A percentile compares a stretch with the other conserved stretches of the same genome.
Evolutionary conservation across 2,888 invertebrate species (phyloP).

Genomic region (Chymomyza procnemis): DNA sequence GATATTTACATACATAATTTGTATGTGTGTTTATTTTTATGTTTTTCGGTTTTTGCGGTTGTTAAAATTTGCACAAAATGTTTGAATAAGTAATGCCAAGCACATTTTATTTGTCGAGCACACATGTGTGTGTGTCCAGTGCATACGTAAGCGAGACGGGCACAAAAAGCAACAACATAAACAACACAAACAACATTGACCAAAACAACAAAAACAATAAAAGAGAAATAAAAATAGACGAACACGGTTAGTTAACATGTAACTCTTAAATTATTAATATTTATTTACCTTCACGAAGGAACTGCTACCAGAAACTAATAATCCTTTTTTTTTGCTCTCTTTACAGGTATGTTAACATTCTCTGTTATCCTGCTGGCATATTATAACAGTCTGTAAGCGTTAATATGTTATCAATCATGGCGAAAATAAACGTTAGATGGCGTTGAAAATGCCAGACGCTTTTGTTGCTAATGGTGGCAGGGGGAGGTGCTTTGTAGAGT

Average conservation of each 20-base stretch:
- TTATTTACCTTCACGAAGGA: background rate
- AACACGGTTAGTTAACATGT: background rate
- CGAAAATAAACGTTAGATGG: background rate
- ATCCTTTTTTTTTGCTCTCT: background rate
- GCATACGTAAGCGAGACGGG: background rate
- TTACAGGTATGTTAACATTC: background rate
- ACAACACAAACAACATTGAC: too few relatives aligned
- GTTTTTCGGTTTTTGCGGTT: conserved; percentile 8
- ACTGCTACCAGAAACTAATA: background rate
- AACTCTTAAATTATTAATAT: background rate
- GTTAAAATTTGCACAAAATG: conserved; percentile 28
- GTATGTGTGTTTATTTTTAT: background rate
- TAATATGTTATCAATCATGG: background rate
- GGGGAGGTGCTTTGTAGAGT: background rate
- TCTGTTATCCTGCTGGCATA: background rate
- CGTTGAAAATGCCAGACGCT: background rate
- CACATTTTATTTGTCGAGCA: conserved; percentile 5
- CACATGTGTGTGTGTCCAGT: conserved; percentile 7
- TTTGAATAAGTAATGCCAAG: conserved; percentile 13
- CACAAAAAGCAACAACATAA: background rate
- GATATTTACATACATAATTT: conserved; percentile 33
- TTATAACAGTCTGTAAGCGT: too few relatives aligned
- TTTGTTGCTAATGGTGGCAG: background rate
- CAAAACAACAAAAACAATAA: background rate
- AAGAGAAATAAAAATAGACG: background rate